These are phyloP conservation scores for Cirrhinus molitorella DNA, from an alignment of 2,797 vertebrate species.

Conservation along the genomic window DNA sequence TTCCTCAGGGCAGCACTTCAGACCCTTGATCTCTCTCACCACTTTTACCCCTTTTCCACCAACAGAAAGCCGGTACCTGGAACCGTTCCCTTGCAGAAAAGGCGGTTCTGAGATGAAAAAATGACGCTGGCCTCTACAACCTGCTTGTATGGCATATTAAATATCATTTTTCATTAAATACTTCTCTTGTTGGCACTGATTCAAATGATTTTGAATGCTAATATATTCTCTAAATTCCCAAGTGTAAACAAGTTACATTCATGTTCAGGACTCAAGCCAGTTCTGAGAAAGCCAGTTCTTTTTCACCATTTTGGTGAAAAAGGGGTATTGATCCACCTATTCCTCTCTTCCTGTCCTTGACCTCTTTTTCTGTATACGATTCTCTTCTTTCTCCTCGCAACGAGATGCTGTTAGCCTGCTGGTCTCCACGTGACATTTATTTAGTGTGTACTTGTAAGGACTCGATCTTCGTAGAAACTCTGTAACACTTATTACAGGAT, in stretches of 20 bases:
- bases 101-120: constrained; percentile 2
- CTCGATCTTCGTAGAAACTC: constrained; percentile 43
- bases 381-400: constrained; percentile 21
- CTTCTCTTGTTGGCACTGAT: background rate
- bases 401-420: constrained; percentile 44
- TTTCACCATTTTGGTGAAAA: constrained; percentile 8
- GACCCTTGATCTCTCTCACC: constrained; percentile 35
- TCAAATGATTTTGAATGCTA: background rate
- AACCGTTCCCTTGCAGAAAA: background rate
- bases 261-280: background rate
- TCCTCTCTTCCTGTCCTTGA: constrained; percentile 12
- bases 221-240: background rate
- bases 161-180: background rate
- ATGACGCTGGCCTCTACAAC: background rate
- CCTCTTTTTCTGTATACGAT: constrained; percentile 13
- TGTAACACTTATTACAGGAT: constrained; percentile 48
- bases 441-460: constrained; percentile 50
- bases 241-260: background rate
- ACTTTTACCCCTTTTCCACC: constrained; percentile 13
- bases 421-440: constrained; percentile 52
- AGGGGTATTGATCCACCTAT: constrained; percentile 1
- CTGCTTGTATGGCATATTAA: background rate
- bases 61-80: constrained; percentile 2
- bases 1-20: constrained; percentile 37
- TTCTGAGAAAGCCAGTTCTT: no score